Evolutionary conservation across 2,797 vertebrate species (phyloP).

Genomic region (Echeneis naucrates): DNA sequence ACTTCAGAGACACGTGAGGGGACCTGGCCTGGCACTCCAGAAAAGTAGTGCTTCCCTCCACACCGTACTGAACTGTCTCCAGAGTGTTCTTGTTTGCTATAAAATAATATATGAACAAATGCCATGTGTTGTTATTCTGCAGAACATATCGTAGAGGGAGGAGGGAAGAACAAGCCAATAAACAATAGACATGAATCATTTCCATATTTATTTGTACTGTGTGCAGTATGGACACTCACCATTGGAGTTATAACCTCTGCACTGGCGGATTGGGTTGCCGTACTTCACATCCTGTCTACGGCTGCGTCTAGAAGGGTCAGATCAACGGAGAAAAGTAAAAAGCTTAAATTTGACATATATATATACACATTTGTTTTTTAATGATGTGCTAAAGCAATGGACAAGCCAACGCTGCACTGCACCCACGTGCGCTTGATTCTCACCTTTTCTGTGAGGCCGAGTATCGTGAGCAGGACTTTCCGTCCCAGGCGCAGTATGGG

Average conservation of each 20-base stretch:
- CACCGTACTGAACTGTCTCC: constrained; percentile 94
- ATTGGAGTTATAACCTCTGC: constrained; percentile 97
- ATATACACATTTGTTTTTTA: too few relatives aligned
- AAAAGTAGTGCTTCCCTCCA: constrained; percentile 96
- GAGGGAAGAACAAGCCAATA: not conserved
- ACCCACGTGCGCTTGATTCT: constrained; percentile 41
- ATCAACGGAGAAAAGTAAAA: constrained; percentile 58
- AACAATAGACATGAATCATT: not conserved
- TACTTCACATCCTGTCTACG: constrained; percentile 96
- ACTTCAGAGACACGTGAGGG: constrained; percentile 94
- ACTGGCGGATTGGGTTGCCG: constrained; percentile 97
- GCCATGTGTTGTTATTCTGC: not conserved
- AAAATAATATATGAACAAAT: constrained; percentile 23
- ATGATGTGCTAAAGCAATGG: not conserved
- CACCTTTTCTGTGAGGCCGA: constrained; percentile 97
- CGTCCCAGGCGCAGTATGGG: constrained; percentile 98
- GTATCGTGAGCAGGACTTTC: constrained; percentile 97
- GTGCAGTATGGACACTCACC: constrained; percentile 79
- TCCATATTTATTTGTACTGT: not conserved
- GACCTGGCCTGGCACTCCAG: constrained; percentile 97
- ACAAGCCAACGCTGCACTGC: not conserved
- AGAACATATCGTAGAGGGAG: too few relatives aligned
- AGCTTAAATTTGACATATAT: constrained; percentile 35
- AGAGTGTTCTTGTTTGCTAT: constrained; percentile 93
- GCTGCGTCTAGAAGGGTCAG: constrained; percentile 88